These are phyloP conservation scores for Origma solitaria DNA, from an alignment of 2,113 vertebrate genomes.

Conservation along the genomic window DNA sequence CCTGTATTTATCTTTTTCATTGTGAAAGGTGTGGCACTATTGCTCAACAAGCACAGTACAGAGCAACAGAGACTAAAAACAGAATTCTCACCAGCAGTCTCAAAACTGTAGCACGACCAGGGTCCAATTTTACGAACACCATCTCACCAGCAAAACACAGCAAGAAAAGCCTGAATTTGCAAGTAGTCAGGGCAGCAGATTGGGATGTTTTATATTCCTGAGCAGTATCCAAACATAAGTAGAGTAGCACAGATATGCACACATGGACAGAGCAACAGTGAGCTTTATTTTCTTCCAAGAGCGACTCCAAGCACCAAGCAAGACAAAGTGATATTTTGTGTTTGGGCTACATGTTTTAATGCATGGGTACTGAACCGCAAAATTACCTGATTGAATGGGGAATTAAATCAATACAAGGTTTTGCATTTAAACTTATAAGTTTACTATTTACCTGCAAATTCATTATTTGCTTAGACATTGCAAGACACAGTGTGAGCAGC, in stretches of 20 bases:
- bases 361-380: not conserved
- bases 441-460: not conserved
- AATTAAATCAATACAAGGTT: conserved; percentile 30
- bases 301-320: not conserved
- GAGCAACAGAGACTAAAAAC: not conserved
- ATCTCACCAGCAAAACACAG: not conserved
- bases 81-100: not conserved
- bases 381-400: not conserved
- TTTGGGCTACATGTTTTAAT: not conserved
- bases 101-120: not conserved
- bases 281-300: not conserved
- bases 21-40: not conserved
- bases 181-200: not conserved
- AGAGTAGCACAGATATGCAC: not conserved
- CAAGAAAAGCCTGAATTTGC: not conserved
- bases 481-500: not conserved
- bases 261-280: not conserved
- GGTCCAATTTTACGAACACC: not conserved
- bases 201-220: not conserved
- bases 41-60: not conserved
- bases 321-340: not conserved
- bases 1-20: not conserved
- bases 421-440: not conserved
- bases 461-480: not conserved
- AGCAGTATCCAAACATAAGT: not conserved